A percentile compares a stretch with the other conserved stretches of the same genome.
Conservation (phyloP, 2,797 vertebrate species). For the Glyptemys insculpta region DNA sequence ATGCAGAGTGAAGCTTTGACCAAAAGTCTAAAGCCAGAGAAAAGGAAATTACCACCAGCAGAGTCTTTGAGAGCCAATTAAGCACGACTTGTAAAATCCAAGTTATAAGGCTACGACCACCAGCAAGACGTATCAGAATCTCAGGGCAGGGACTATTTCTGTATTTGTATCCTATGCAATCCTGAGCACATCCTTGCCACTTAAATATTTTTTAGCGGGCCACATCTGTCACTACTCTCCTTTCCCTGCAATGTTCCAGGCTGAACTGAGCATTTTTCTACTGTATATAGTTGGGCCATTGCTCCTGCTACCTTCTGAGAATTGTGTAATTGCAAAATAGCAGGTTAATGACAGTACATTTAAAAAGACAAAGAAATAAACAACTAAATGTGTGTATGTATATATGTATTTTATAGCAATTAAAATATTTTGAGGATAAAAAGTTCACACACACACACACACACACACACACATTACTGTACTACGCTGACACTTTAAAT, state of each 20-base stretch:
- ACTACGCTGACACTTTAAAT: background rate
- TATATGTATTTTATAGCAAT: too few relatives aligned
- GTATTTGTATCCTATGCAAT: too few relatives aligned
- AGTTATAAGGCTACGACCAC: background rate
- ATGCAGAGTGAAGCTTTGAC: background rate
- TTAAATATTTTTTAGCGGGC: background rate
- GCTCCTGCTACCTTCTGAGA: background rate
- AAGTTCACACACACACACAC: background rate
- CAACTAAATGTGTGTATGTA: too few relatives aligned
- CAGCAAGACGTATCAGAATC: background rate
- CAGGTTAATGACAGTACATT: background rate
- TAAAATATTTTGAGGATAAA: background rate
- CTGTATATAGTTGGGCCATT: background rate
- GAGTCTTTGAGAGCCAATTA: background rate
- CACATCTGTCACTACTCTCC: background rate
- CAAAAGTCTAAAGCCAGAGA: background rate
- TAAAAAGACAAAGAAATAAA: too few relatives aligned
- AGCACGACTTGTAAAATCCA: background rate
- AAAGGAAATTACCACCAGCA: background rate
- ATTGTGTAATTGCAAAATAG: background rate
- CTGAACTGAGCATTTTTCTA: background rate
- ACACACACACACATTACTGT: too few relatives aligned
- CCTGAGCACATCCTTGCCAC: background rate
- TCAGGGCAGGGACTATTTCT: background rate
- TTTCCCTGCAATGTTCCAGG: background rate